Base-by-base conservation (phyloP, 2,888 invertebrate genomes). In the Ceriagrion tenellum region DNA sequence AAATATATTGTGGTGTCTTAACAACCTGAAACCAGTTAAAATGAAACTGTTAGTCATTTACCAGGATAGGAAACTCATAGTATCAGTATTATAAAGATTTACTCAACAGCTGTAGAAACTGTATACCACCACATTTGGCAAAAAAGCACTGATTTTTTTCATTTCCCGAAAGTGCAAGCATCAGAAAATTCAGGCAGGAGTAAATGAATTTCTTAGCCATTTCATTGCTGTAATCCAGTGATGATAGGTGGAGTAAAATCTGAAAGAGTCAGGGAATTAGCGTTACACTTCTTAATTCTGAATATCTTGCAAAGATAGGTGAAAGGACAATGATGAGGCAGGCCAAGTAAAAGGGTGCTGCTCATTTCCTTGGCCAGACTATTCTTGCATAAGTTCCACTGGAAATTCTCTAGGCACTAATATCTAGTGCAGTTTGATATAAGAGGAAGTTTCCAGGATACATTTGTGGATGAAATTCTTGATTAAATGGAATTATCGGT, bases 181-280 rank as follows among this genome's bases (percentile, higher is more conserved):
- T 93, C 30, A 93, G 47, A 40, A 93, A 26, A 26, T 69, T 93
- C 74, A 93, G 23, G n/a, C 69, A 93, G 23, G 93, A 26, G 16
- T n/a, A 6, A 47, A 93, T 93, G 69, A 10, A 47, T 47, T 93
- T 69, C 59, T 69, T 93, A 3, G 6, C 47, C 47, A 23, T 93
- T 47, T 69, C 69, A 13, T n/a, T 26, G 1, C 26, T n/a, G n/a
- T 47, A 93, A 93, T 69, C 47, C n/a, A 93, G 26, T 26, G 69
- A 93, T 47, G 69, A 47, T 26, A 93, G 47, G 40, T 69, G 69
- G 12, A 23, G 4, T 47, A 93, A 47, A 47, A 55, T 23, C 93
- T 93, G 69, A n/a, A 93, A 93, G 74, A 16, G 26, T 2, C 20
- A 20, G 59, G 59, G 10, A 59, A 20, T 20, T 1, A 59, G 20